These are phyloP conservation scores for Blastobasis adustella DNA, from an alignment of 2,888 invertebrate genomes.

Conservation along the genomic window DNA sequence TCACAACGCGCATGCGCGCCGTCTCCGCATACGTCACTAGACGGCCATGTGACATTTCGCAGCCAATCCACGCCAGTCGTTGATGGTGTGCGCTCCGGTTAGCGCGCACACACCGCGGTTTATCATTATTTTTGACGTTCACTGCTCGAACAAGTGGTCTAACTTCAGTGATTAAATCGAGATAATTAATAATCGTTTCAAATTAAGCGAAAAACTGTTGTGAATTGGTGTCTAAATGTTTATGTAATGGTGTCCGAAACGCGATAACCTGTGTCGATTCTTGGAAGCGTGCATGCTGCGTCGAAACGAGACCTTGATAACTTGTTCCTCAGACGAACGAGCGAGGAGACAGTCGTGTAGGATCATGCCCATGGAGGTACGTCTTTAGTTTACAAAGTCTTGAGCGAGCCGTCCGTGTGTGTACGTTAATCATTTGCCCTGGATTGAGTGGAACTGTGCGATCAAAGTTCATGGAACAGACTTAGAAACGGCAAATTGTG, in stretches of 20 bases:
- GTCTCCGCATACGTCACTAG: slow-evolving; percentile 45
- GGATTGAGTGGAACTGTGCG: slow-evolving; percentile 37
- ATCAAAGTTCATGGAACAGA: slow-evolving; percentile 41
- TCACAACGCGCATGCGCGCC: slow-evolving; percentile 55
- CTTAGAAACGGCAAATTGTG: slow-evolving; percentile 44
- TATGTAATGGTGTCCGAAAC: slow-evolving; percentile 32
- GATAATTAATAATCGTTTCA: slow-evolving; percentile 4
- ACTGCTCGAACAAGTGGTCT: slow-evolving; percentile 28
- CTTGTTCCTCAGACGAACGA: slow-evolving; percentile 65
- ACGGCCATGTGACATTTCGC: slow-evolving; percentile 40
- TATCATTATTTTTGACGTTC: slow-evolving; percentile 47
- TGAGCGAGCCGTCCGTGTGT: slow-evolving; percentile 50
- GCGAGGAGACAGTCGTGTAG: slow-evolving; percentile 69
- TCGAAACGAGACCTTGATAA: slow-evolving; percentile 73
- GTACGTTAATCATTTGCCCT: slow-evolving; percentile 27
- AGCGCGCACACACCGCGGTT: slow-evolving; percentile 39
- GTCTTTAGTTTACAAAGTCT: slow-evolving; percentile 66
- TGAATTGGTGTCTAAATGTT: slow-evolving; percentile 17
- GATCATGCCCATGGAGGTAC: slow-evolving; percentile 72
- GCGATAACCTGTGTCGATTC: slow-evolving; percentile 60
- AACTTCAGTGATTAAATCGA: slow-evolving; percentile 20
- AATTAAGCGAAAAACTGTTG: slow-evolving; percentile 9
- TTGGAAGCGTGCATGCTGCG: slow-evolving; percentile 62
- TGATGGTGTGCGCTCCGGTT: slow-evolving; percentile 41
- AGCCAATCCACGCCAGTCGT: slow-evolving; percentile 48